phyloP scores from a whole-genome alignment of 2,888 invertebrate species.

The Agelastica alni region DNA sequence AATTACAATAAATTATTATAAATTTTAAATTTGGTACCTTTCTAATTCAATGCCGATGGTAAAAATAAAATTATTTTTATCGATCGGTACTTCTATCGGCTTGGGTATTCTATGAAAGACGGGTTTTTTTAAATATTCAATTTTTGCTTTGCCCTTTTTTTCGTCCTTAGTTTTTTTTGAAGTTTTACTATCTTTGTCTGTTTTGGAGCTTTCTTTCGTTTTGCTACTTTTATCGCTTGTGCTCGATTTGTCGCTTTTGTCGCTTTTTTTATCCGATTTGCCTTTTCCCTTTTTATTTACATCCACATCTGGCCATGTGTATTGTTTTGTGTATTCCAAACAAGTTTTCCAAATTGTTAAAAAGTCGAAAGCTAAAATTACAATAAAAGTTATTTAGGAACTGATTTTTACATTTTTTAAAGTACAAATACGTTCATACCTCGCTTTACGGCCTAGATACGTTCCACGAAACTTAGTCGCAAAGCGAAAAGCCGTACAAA shows the following conservation, averaged over 20 bases:
- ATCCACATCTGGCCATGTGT: constrained; percentile 7
- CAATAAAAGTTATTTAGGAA: no score
- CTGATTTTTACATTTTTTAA: no score
- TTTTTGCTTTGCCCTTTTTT: neutral
- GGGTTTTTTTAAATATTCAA: neutral
- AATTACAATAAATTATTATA: no score
- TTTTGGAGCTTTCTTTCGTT: neutral
- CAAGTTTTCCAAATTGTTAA: constrained; percentile 44
- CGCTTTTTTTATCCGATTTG: neutral
- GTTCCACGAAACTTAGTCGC: no score
- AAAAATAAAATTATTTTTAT: constrained; percentile 6
- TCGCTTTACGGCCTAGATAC: no score
- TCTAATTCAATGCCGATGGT: constrained; percentile 8
- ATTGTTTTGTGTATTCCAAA: constrained; percentile 18
- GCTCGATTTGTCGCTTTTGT: neutral
- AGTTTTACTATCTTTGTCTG: neutral
- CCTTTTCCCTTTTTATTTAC: neutral
- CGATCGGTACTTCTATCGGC: constrained; percentile 1
- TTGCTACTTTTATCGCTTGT: neutral
- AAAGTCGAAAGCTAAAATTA: constrained; percentile 21
- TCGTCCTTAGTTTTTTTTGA: neutral
- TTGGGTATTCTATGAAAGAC: neutral
- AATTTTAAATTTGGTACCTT: no score
- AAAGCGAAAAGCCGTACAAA: no score
- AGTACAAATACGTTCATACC: no score